phyloP scores from a whole-genome alignment of 2,797 vertebrate genomes.

The Clarias platycephalus region DNA sequence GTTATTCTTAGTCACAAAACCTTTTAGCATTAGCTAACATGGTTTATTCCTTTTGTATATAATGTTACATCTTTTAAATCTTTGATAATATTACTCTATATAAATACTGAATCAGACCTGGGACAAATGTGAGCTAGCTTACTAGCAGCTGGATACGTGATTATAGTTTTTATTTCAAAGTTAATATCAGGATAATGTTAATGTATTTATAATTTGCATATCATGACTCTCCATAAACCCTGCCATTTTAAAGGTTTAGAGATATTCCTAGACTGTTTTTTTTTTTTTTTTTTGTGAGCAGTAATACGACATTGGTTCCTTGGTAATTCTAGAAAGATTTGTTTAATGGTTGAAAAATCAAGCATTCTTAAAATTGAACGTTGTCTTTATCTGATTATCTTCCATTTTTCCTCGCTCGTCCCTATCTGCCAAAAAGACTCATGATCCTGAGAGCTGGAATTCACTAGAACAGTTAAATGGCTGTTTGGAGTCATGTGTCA shows the following conservation, averaged over 20 bases:
- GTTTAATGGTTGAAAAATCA: not conserved
- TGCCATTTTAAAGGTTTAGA: not conserved
- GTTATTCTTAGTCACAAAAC: not conserved
- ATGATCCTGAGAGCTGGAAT: conserved; percentile 49
- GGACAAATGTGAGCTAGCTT: not conserved
- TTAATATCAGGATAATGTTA: not conserved
- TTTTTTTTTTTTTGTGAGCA: not conserved
- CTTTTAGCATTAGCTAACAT: not conserved
- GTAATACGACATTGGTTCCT: not conserved
- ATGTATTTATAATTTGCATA: not conserved
- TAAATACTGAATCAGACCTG: not conserved
- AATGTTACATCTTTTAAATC: not conserved
- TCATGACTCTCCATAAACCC: not conserved
- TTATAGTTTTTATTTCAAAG: too few relatives aligned
- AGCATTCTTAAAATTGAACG: not conserved
- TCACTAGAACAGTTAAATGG: conserved; percentile 53
- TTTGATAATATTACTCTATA: not conserved
- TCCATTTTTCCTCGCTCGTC: not conserved
- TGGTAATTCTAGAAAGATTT: not conserved
- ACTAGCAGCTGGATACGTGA: not conserved
- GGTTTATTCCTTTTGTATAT: not conserved
- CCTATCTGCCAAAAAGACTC: conserved; percentile 30
- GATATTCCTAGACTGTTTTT: not conserved
- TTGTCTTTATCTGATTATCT: not conserved
- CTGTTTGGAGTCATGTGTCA: conserved; percentile 65